Base-by-base conservation (phyloP, 1,140 invertebrate genomes). In the Caenorhabditis remanei region DNA sequence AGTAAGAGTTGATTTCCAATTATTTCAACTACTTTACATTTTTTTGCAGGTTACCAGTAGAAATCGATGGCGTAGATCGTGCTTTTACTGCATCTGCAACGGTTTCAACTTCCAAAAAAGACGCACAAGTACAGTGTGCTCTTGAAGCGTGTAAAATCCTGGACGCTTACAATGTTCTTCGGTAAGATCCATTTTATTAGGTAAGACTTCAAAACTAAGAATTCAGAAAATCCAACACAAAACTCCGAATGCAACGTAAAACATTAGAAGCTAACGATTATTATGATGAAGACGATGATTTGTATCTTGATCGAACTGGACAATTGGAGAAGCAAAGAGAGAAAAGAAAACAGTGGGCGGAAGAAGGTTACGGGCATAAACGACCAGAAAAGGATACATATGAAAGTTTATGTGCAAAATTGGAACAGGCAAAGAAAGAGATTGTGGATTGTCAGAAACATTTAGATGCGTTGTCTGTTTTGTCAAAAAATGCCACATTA, bases 251-350 rank as follows among this genome's bases (percentile, higher is more conserved):
- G 85, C 43, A 87, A 58, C 84, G 93, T n/a, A 94, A 94, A 88
- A 95, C 96, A 90, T 96, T 95, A 95, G 95, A 95, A 92, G 96
- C 96, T 55, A 95, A 97, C 92, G 96, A 98, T 93, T 98, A 94
- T 93, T 98, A 98, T 93, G 96, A 98, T 91, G 97, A 96, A n/a
- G 98, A 99, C 93, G 98, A 99, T 88, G 98, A 99, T 93, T 96
- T 96, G 21, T 99, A 96, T 93, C 94, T 98, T 82, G 98, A 99
- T 93, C 94, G 98, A 90, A 99, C 98, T 13, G 98, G 98, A 9
- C 95, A 95, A 79, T 95, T 99, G 48, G 97, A 98, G 92, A 95
- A 95, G 87, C 98, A 98, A 93, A 94, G 97, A 19, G 94, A 95
- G 89, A 94, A 95, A 87, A 93, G 96, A 90, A 97, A 96, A 95